These are phyloP conservation scores for Melipona quadrifasciata DNA, from an alignment of 1,140 invertebrate genomes.

Conservation along the genomic window DNA sequence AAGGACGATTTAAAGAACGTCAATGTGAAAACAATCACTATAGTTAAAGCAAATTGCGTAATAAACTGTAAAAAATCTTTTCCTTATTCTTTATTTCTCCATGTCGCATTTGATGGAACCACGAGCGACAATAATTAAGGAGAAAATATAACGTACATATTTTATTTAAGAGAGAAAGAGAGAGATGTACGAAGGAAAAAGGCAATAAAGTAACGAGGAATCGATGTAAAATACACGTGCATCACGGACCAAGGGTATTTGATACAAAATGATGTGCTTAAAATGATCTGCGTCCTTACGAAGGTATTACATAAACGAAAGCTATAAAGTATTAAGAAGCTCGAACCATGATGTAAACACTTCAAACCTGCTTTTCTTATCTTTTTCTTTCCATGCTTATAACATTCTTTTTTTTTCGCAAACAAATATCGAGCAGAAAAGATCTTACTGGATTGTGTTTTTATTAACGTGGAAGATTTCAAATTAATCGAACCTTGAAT, in stretches of 20 bases:
- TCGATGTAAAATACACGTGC: background rate
- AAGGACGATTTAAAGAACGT: background rate
- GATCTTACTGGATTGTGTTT: background rate
- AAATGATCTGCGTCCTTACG: slow-evolving; percentile 7
- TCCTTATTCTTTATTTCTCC: background rate
- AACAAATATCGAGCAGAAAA: background rate
- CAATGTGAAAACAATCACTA: background rate
- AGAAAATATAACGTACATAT: background rate
- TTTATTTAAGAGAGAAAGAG: background rate
- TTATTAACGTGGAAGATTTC: background rate
- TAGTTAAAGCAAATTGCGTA: background rate
- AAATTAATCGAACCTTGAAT: background rate
- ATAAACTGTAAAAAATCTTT: background rate
- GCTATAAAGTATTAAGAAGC: slow-evolving; percentile 35
- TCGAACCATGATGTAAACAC: slow-evolving; percentile 38
- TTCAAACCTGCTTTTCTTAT: background rate
- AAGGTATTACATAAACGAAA: slow-evolving; percentile 44
- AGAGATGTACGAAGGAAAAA: no score
- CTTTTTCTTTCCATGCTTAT: background rate
- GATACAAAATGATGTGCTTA: slow-evolving; percentile 4
- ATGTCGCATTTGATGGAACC: background rate
- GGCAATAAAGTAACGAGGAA: background rate
- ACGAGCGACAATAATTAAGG: background rate
- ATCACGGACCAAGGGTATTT: background rate
- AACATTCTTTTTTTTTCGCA: background rate